Percentiles rank a stretch among this genome's conserved stretches.
These are phyloP conservation scores for Junonia oenone DNA, from an alignment of 2,888 invertebrate genomes.

Conservation along the genomic window DNA sequence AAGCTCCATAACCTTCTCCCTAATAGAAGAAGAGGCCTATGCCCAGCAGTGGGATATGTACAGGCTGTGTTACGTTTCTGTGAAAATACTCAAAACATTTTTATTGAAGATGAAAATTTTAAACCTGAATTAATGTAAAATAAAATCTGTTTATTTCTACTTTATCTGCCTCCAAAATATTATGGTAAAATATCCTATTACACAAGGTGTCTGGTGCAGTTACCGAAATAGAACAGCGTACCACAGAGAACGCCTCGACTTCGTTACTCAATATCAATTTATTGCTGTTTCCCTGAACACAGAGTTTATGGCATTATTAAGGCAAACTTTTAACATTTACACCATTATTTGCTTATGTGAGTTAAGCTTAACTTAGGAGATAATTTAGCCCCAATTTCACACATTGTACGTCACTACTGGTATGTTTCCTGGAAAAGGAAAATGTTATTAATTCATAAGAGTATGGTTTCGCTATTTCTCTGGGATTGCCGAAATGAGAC, in stretches of 20 bases:
- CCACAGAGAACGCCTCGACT: constrained; percentile 8
- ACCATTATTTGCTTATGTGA: not conserved
- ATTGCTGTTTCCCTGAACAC: constrained; percentile 6
- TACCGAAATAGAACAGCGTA: constrained; percentile 7
- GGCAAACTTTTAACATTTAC: not conserved
- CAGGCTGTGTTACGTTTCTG: no score
- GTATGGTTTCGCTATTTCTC: no score
- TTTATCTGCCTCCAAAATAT: not conserved
- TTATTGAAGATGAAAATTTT: no score
- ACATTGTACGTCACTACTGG: not conserved
- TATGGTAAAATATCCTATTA: not conserved
- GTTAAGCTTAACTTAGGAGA: not conserved
- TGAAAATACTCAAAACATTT: no score
- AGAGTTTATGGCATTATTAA: not conserved
- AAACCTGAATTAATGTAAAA: no score
- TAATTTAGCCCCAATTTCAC: not conserved
- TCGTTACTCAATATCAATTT: constrained; percentile 22
- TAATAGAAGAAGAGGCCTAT: no score
- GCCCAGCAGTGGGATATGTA: no score
- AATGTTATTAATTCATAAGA: no score
- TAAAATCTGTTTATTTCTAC: not conserved
- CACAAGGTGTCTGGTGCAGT: constrained; percentile 5
- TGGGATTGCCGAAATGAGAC: no score
- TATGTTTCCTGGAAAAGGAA: not conserved
- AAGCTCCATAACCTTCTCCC: no score